Conservation (phyloP, 2,797 vertebrate species). For the Tadarida brasiliensis region DNA sequence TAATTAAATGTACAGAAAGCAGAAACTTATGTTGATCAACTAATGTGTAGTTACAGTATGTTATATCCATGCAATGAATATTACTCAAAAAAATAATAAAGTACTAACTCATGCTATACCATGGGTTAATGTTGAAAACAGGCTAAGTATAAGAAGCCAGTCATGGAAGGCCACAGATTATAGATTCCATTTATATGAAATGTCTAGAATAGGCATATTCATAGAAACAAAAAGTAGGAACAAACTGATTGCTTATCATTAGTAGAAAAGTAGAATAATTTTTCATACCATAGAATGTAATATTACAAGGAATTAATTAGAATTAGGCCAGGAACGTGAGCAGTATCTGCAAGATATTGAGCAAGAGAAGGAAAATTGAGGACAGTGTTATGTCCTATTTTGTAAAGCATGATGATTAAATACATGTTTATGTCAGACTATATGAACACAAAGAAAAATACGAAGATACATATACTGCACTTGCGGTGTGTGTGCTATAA, state of each 20-base stretch:
- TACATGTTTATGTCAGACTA: not conserved
- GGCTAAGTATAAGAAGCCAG: not conserved
- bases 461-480: not conserved
- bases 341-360: not conserved
- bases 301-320: not conserved
- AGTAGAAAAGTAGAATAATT: not conserved
- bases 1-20: not conserved
- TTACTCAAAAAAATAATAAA: not conserved
- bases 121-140: slow-evolving; percentile 16
- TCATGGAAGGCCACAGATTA: not conserved
- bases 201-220: not conserved
- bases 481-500: not conserved
- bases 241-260: not conserved
- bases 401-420: not conserved
- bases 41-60: not conserved
- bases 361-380: not conserved
- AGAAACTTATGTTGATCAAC: not conserved
- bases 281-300: not conserved
- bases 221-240: not conserved
- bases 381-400: not conserved
- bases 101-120: not conserved
- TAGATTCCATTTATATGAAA: not conserved
- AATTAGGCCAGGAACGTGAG: not conserved
- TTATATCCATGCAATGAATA: not conserved
- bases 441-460: not conserved